Evolutionary conservation across 2,113 vertebrate species (phyloP).

Genomic region (Haliaeetus leucogaster): DNA sequence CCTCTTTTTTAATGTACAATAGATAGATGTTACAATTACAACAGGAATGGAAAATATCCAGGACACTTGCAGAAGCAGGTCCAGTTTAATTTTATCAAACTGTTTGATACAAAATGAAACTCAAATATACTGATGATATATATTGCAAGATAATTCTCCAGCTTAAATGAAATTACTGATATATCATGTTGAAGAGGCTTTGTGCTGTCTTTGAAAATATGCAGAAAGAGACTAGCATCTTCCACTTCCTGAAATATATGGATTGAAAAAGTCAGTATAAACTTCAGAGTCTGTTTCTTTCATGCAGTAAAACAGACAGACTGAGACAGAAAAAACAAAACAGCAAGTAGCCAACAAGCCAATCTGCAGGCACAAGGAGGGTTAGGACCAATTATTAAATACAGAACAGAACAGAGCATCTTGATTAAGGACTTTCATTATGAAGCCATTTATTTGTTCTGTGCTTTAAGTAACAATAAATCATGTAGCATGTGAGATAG

Average conservation of each 20-base stretch:
- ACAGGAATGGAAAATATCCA: not conserved
- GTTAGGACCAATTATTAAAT: not conserved
- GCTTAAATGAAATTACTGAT: not conserved
- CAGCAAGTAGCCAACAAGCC: not conserved
- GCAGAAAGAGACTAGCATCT: not conserved
- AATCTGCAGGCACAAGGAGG: not conserved
- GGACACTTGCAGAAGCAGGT: not conserved
- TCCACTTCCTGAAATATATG: not conserved
- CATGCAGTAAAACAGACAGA: not conserved
- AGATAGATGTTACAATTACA: not conserved
- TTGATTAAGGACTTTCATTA: not conserved
- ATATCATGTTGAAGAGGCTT: not conserved
- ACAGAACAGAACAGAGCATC: not conserved
- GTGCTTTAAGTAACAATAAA: not conserved
- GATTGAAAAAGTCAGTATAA: not conserved
- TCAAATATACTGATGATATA: not conserved
- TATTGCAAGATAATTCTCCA: not conserved
- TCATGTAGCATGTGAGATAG: fast-evolving
- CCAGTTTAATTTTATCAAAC: constrained; percentile 9
- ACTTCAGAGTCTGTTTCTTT: not conserved
- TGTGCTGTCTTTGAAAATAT: not conserved
- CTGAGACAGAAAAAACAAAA: not conserved
- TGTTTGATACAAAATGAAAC: not conserved
- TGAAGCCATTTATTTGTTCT: not conserved
- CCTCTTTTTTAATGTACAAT: not conserved